Evolutionary conservation across 2,797 vertebrate genomes (phyloP).

Genomic region (Neomorphus geoffroyi): DNA sequence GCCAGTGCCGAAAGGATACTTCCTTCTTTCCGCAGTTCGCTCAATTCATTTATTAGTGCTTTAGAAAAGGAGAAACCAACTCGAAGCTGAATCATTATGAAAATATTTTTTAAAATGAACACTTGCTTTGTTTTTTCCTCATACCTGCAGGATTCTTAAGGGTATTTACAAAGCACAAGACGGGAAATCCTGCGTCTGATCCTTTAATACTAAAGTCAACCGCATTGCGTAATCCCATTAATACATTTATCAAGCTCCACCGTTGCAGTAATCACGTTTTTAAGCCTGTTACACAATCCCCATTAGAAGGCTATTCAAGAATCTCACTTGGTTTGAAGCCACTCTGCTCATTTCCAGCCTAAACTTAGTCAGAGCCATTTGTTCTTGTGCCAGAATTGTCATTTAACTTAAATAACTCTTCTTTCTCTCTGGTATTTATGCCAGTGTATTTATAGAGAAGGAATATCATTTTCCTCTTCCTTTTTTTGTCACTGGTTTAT

Average conservation of each 20-base stretch:
- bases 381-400: slow-evolving; percentile 36
- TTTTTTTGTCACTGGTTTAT: background rate
- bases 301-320: slow-evolving; percentile 4
- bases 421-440: background rate
- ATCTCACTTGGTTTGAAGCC: slow-evolving; percentile 8
- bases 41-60: background rate
- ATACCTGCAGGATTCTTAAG: slow-evolving; percentile 14
- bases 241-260: slow-evolving; percentile 37
- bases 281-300: slow-evolving; percentile 29
- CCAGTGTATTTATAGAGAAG: slow-evolving; percentile 32
- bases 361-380: slow-evolving; percentile 38
- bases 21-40: background rate
- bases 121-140: background rate
- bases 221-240: slow-evolving; percentile 22
- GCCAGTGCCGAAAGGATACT: background rate
- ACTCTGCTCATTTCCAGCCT: slow-evolving; percentile 29
- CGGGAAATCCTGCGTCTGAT: slow-evolving; percentile 26
- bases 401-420: slow-evolving; percentile 38
- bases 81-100: background rate
- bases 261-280: slow-evolving; percentile 29
- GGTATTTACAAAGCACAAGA: background rate
- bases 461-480: slow-evolving; percentile 3
- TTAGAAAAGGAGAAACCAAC: background rate
- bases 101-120: slow-evolving; percentile 8
- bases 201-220: slow-evolving; percentile 21